Evolutionary conservation across 2,797 vertebrate species (phyloP).

Genomic region (Sebastes itinus): DNA sequence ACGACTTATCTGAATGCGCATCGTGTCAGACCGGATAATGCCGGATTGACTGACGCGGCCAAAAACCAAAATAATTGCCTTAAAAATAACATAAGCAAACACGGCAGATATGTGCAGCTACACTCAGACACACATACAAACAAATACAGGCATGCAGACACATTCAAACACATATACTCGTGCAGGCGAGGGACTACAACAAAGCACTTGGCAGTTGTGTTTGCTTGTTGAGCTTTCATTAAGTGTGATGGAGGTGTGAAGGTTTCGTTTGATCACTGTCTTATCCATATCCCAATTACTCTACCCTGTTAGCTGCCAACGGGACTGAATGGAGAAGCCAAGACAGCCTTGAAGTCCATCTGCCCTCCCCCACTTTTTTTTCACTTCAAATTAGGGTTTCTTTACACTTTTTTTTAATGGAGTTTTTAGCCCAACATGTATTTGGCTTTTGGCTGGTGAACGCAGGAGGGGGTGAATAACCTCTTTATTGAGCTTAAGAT

Average conservation of each 20-base stretch:
- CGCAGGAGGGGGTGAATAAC: background rate
- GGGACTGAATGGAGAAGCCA: constrained; percentile 16
- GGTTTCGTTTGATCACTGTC: constrained; percentile 67
- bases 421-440: constrained; percentile 26
- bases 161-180: constrained; percentile 31
- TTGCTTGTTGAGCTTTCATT: constrained; percentile 67
- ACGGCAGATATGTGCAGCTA: constrained; percentile 1
- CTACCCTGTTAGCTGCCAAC: constrained; percentile 51
- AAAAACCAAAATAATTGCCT: constrained; percentile 71
- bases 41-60: constrained; percentile 57
- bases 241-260: constrained; percentile 64
- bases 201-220: constrained; percentile 48
- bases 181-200: constrained; percentile 37
- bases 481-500: constrained; percentile 26
- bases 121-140: background rate
- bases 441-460: constrained; percentile 42
- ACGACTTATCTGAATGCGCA: constrained; percentile 58
- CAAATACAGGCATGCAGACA: background rate
- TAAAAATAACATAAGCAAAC: constrained; percentile 65
- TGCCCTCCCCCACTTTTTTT: constrained; percentile 17
- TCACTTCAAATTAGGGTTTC: constrained; percentile 39
- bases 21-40: constrained; percentile 50
- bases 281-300: constrained; percentile 67
- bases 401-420: constrained; percentile 22
- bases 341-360: constrained; percentile 53